Base-by-base conservation (phyloP, 2,888 invertebrate species). In the Macrosiphum euphorbiae region DNA sequence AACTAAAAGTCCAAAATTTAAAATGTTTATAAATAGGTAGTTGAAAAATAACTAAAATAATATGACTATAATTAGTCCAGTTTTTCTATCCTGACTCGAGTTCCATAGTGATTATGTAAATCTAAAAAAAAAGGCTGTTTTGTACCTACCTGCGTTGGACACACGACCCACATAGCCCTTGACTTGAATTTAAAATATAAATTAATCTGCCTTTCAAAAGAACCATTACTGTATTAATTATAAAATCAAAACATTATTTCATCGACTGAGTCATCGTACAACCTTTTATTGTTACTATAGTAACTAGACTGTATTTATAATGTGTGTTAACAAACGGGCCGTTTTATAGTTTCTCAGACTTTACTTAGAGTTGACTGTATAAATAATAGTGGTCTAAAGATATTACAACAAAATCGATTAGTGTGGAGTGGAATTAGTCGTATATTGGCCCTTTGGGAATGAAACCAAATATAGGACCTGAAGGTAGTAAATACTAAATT, bases 361-460 rank as follows among this genome's bases (percentile, higher is more conserved):
- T 78, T 7, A 78, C 78, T 35, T 78, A 35, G 35, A 35, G 35
- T 20, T 78, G 78, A 35, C n/a, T 78, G 78, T 78, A 78, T 78
- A 78, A 78, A 78, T 78, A 78, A 78, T 78, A 78, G 26, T 24
- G 61, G 20, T n/a, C n/a, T 35, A 35, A 88, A 52, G n/a, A 50
- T 52, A 16, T 35, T 0, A n/a, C 8, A 35, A 78, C 78, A 35
- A 90, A 90, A 90, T 90, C 58, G 47, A n/a, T 67, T 47, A 61
- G 90, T 26, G 44, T n/a, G 10, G n/a, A 90, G 8, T 47, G 47
- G 44, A 90, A 47, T 67, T 67, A 67, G 90, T 90, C 47, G 61
- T 28, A 90, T 47, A 90, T 90, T 47, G 47, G 47, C 24, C 90
- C 67, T 47, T 20, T n/a, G 90, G 61, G 90, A 90, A 41, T 10